phyloP scores from a whole-genome alignment of 2,797 vertebrate species.

The Enteromius paludinosus region DNA sequence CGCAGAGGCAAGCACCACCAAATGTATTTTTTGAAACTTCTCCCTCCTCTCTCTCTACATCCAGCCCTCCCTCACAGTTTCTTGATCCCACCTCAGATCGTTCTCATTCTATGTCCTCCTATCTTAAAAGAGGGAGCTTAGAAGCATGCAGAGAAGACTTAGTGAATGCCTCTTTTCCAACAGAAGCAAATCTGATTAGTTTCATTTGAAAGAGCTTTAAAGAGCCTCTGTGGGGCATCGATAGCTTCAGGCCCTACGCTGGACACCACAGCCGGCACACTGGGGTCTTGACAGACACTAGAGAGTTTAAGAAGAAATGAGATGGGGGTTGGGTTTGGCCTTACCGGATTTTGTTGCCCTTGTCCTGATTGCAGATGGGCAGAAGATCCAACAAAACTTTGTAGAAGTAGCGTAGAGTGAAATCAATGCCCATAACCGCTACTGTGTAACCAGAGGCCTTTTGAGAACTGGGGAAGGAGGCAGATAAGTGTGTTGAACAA shows the following conservation, averaged over 20 bases:
- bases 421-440: slow-evolving; percentile 98
- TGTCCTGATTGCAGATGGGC: slow-evolving; percentile 97
- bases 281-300: slow-evolving; percentile 34
- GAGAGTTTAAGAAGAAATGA: slow-evolving; percentile 12
- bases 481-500: slow-evolving; percentile 9
- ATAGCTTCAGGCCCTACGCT: slow-evolving; percentile 44
- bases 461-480: slow-evolving; percentile 78
- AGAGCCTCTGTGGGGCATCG: slow-evolving; percentile 46
- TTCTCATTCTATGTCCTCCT: slow-evolving; percentile 43
- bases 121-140: slow-evolving; percentile 41
- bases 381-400: slow-evolving; percentile 95
- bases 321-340: slow-evolving; percentile 10
- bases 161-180: slow-evolving; percentile 58
- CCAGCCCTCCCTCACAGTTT: slow-evolving; percentile 6
- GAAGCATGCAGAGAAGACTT: slow-evolving; percentile 37
- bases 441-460: slow-evolving; percentile 90
- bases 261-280: slow-evolving; percentile 31
- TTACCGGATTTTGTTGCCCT: slow-evolving; percentile 95
- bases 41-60: neutral
- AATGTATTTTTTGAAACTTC: neutral
- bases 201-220: slow-evolving; percentile 59
- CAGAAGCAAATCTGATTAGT: slow-evolving; percentile 64
- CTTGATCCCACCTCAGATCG: slow-evolving; percentile 43
- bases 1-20: neutral
- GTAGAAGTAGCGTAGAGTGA: slow-evolving; percentile 97